phyloP scores from a whole-genome alignment of 2,797 vertebrate species.

The Erithacus rubecula region DNA sequence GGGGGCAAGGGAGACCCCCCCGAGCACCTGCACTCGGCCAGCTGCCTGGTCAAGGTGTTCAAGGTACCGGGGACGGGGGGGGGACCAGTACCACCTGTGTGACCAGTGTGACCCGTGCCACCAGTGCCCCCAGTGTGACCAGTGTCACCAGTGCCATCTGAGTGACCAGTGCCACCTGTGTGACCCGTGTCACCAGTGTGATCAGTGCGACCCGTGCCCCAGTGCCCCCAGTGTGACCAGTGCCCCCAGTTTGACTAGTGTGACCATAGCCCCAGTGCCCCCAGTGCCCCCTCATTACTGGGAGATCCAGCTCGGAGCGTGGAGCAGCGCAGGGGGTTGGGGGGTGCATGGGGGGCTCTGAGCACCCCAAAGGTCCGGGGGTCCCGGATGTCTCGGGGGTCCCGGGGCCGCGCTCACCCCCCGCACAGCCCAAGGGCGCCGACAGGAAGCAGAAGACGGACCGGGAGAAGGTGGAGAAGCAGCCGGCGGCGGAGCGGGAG shows the following conservation, averaged over 20 bases:
- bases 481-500: neutral
- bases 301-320: neutral
- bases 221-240: too few species aligned
- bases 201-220: too few species aligned
- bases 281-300: neutral
- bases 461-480: constrained; percentile 1
- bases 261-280: too few species aligned
- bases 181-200: too few species aligned
- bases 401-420: neutral
- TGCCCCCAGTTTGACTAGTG: too few species aligned
- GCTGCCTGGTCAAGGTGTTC: constrained; percentile 5
- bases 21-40: neutral
- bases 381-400: too few species aligned
- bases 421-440: neutral
- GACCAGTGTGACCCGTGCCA: too few species aligned
- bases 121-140: too few species aligned
- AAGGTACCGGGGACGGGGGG: neutral
- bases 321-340: neutral
- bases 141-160: too few species aligned
- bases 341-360: neutral
- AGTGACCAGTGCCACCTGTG: too few species aligned
- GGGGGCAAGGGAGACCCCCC: neutral
- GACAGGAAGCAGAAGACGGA: neutral
- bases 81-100: too few species aligned
- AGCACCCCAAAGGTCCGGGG: neutral